Evolutionary conservation across 23 tunicate species (phyloP).

Genomic region (Ascidia mentula): DNA sequence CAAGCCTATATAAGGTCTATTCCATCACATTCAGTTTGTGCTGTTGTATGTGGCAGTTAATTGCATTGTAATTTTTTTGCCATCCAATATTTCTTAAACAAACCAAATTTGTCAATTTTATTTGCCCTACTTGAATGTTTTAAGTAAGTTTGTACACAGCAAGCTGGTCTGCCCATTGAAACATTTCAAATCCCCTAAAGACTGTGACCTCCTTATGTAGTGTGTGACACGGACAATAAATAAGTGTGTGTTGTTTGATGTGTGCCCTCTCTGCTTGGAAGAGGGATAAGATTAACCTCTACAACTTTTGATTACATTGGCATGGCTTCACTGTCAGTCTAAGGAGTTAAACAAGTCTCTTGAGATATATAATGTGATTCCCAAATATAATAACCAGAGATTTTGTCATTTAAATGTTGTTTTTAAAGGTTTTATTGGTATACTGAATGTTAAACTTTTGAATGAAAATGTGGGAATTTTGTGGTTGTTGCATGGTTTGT

Average conservation of each 20-base stretch:
- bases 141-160: no score
- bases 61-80: no score
- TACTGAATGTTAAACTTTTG: no score
- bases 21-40: no score
- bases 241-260: background rate
- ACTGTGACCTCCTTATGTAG: background rate
- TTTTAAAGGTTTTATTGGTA: no score
- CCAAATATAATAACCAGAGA: background rate
- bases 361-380: background rate
- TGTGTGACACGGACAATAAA: background rate
- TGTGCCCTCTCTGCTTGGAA: background rate
- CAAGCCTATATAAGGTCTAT: no score
- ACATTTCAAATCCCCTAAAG: background rate
- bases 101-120: no score
- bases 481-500: no score
- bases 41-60: no score
- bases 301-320: constrained; percentile 7
- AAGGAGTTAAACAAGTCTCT: background rate
- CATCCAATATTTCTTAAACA: no score
- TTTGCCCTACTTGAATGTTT: background rate
- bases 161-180: background rate
- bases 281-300: background rate
- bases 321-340: background rate
- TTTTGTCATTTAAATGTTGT: no score
- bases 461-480: no score